These are phyloP conservation scores for Lordiphosa clarofinis DNA, from an alignment of 1,140 invertebrate species.

Conservation along the genomic window DNA sequence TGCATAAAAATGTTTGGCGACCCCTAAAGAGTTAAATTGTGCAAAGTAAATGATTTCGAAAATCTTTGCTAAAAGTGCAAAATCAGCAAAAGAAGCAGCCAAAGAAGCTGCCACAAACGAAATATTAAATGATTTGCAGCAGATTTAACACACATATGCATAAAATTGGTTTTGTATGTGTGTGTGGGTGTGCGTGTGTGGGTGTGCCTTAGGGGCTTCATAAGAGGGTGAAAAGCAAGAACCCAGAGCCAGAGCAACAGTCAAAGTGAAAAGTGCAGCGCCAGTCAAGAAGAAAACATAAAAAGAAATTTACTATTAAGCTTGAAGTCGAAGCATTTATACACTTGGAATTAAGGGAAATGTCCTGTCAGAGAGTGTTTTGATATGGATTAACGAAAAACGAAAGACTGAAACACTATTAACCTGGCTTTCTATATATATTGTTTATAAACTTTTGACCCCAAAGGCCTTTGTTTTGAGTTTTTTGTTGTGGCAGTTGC, in stretches of 20 bases:
- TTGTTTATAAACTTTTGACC: too few relatives aligned
- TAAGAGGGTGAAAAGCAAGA: not conserved
- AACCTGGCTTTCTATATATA: too few relatives aligned
- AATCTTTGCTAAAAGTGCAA: conserved; percentile 57
- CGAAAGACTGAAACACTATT: too few relatives aligned
- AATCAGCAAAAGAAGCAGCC: too few relatives aligned
- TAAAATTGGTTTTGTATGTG: conserved; percentile 10
- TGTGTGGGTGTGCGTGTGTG: too few relatives aligned
- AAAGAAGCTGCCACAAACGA: conserved; percentile 32
- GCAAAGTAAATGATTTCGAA: conserved; percentile 46
- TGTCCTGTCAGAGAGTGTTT: too few relatives aligned
- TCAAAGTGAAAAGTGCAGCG: conserved; percentile 33
- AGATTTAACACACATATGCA: conserved; percentile 37
- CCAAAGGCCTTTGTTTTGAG: too few relatives aligned
- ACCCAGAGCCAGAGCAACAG: conserved; percentile 11
- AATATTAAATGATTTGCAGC: conserved; percentile 60
- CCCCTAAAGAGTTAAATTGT: not conserved
- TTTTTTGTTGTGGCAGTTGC: too few relatives aligned
- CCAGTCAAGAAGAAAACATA: not conserved
- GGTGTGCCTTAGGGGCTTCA: not conserved
- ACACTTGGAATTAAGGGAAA: too few relatives aligned
- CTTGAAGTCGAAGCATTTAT: not conserved
- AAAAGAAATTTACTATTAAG: not conserved
- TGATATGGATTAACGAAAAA: too few relatives aligned
- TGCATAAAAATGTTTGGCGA: not conserved